These are phyloP conservation scores for Carapus acus DNA, from an alignment of 2,797 vertebrate genomes.

Conservation along the genomic window DNA sequence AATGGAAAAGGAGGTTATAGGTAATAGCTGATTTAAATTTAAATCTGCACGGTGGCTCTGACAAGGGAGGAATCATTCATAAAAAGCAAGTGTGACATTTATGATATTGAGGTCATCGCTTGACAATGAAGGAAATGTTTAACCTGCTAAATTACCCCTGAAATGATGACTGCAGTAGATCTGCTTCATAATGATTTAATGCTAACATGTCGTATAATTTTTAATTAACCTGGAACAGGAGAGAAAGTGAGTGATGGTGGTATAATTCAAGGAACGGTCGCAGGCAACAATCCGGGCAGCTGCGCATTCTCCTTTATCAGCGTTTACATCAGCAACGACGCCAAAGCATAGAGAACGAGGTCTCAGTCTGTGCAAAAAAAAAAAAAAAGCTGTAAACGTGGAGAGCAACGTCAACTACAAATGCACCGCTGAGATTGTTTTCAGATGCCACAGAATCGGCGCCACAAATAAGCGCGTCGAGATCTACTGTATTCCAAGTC, in stretches of 20 bases:
- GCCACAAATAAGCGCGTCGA: too few relatives aligned
- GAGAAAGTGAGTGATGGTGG: conserved; percentile 31
- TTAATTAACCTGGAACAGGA: conserved; percentile 68
- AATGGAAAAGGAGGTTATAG: conserved; percentile 36
- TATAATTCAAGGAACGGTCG: conserved; percentile 52
- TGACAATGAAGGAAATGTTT: conserved; percentile 68
- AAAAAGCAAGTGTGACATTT: conserved; percentile 54
- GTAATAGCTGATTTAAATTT: conserved; percentile 47
- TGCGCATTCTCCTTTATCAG: conserved; percentile 21
- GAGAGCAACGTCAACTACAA: conserved; percentile 14
- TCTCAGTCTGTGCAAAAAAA: conserved; percentile 4
- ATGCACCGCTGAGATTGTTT: neutral
- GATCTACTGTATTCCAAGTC: conserved; percentile 12
- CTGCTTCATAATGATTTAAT: conserved; percentile 67
- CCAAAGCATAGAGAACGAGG: neutral
- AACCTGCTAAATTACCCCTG: conserved; percentile 63
- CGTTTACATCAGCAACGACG: conserved; percentile 27
- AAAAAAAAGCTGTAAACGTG: conserved; percentile 15
- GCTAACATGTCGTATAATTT: conserved; percentile 68
- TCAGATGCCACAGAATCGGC: neutral
- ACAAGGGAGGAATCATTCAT: conserved; percentile 45
- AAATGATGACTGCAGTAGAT: conserved; percentile 60
- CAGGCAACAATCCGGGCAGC: conserved; percentile 45
- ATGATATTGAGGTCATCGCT: conserved; percentile 60
- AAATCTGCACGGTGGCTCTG: conserved; percentile 37